Evolutionary conservation across 2,113 vertebrate genomes (phyloP).

Genomic region (Elanoides forficatus): DNA sequence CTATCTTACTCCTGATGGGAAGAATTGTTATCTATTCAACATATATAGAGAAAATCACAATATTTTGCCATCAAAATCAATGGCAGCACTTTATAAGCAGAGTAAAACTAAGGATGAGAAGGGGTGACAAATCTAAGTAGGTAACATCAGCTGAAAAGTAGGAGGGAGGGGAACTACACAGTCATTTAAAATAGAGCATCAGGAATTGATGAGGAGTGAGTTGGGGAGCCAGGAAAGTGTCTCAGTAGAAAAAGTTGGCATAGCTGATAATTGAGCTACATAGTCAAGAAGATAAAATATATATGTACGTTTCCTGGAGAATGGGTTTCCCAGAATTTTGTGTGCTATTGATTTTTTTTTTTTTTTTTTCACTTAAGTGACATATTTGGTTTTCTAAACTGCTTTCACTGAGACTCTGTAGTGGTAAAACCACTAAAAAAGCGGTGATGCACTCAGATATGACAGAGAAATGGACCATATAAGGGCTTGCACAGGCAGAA

Average conservation of each 20-base stretch:
- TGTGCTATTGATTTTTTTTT: constrained; percentile 21
- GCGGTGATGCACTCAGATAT: neutral
- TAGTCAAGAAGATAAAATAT: constrained; percentile 46
- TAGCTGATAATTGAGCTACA: constrained; percentile 8
- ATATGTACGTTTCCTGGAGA: constrained; percentile 39
- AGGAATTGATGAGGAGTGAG: constrained; percentile 16
- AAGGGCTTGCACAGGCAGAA: neutral
- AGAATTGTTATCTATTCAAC: neutral
- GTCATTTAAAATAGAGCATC: neutral
- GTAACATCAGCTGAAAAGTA: neutral
- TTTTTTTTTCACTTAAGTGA: neutral
- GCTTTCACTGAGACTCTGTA: neutral
- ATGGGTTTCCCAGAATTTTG: constrained; percentile 61
- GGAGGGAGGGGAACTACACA: neutral
- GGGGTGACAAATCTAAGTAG: neutral
- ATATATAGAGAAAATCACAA: neutral
- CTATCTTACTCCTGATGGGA: neutral
- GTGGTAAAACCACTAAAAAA: neutral
- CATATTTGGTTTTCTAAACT: constrained; percentile 31
- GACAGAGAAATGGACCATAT: neutral
- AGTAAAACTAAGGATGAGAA: neutral
- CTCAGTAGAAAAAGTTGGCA: neutral
- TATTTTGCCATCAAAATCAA: neutral
- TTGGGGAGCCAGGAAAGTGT: constrained; percentile 46
- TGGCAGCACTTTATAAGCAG: neutral